Conservation (phyloP, 2,113 vertebrate genomes). For the Dromiciops gliroides region DNA sequence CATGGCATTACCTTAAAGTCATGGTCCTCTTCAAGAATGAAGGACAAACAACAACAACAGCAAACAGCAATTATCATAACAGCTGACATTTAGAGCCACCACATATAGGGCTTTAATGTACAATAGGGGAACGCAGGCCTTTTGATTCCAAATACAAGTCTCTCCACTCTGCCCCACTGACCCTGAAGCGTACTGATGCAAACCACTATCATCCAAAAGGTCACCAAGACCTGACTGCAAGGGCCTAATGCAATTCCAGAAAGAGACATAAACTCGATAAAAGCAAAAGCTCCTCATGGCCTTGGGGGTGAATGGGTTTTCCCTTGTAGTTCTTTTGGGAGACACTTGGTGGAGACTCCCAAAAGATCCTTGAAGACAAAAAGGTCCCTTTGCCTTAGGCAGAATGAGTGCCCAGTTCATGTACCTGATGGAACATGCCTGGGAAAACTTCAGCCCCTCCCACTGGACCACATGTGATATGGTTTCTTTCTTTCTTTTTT, state of each 20-base stretch:
- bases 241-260: slow-evolving; percentile 94
- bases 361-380: not conserved
- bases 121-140: no score
- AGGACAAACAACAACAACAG: no score
- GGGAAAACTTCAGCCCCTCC: not conserved
- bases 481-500: no score
- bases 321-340: not conserved
- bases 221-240: slow-evolving; percentile 94
- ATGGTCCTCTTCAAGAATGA: no score
- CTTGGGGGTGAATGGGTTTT: slow-evolving; percentile 80
- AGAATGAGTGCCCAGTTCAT: no score
- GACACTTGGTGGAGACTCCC: not conserved
- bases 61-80: not conserved
- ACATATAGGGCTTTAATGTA: not conserved
- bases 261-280: slow-evolving; percentile 95
- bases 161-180: not conserved
- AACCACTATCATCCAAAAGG: slow-evolving; percentile 79
- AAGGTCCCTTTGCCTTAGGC: no score
- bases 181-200: not conserved
- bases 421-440: not conserved
- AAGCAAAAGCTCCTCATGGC: slow-evolving; percentile 95
- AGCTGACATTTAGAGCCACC: not conserved
- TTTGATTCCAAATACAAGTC: not conserved
- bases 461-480: not conserved
- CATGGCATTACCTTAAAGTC: no score